phyloP scores from a whole-genome alignment of 2,113 vertebrate species.

The Anser cygnoides region DNA sequence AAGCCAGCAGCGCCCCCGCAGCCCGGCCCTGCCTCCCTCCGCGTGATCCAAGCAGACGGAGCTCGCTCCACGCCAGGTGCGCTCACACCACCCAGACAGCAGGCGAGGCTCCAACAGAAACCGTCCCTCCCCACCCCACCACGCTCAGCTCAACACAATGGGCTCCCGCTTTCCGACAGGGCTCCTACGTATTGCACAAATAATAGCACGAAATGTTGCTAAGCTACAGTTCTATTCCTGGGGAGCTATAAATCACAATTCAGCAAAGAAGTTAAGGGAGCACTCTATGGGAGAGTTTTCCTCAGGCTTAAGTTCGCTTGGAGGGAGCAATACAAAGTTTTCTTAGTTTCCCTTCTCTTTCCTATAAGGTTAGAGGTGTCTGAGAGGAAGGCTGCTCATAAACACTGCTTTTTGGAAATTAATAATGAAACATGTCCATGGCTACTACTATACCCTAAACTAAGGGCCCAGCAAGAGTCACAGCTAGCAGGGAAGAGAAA shows the following conservation, averaged over 20 bases:
- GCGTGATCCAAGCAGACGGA: not conserved
- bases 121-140: not conserved
- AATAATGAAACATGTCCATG: not conserved
- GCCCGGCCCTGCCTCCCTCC: not conserved
- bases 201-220: not conserved
- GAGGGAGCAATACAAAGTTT: not conserved
- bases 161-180: not conserved
- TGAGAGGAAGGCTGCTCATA: not conserved
- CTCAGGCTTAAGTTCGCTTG: not conserved
- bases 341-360: not conserved
- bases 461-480: not conserved
- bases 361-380: not conserved
- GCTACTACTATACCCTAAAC: not conserved
- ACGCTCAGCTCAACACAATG: not conserved
- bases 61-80: rapidly evolving
- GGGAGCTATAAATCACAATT: not conserved
- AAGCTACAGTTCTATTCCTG: not conserved
- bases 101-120: not conserved
- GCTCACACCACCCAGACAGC: not conserved
- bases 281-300: not conserved
- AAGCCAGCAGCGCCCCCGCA: not conserved
- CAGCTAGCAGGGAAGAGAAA: not conserved
- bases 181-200: not conserved
- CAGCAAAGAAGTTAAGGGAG: not conserved
- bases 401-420: not conserved